Evolutionary conservation across 92 coral and sea anemone species (phyloP), one percentile per base, ranked within the genome.

Genomic region (Porites evermanni): DNA sequence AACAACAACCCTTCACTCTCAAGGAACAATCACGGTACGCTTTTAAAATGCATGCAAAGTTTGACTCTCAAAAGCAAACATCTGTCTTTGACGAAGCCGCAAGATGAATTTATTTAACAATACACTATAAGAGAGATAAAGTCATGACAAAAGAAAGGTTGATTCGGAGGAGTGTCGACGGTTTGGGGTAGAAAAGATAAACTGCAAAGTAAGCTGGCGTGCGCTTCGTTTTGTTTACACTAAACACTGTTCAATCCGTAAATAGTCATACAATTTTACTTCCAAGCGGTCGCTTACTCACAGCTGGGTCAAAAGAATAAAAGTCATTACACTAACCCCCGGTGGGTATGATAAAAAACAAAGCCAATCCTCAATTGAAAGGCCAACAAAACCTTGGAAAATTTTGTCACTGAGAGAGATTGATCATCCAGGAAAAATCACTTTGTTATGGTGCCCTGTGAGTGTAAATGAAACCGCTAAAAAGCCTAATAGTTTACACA

Each of bases 101-200:
- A 74, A 51, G 68, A 65, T 83, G 80, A 83, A 83, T 83, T 83
- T 74, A 83, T 74, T 83, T 64, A 64, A 83, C 80, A 73, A 73
- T 74, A 72, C 80, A 64, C 58, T 83, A 73, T 44, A 47, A 73
- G 53, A 8, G 56, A 77, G 44, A 74, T 74, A 73, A 12, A n/a
- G 74, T 64, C 14, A 72, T 53, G 52, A 73, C 72, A 67, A 63
- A 53, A 77, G 26, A 74, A 32, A 61, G 47, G 81, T 2, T 11
- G 61, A 56, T 56, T 14, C 12, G 12, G 61, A 26, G 8, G 18
- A 64, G 7, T 17, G 53, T 4, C 12, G 87, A 64, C 87, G 38
- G 47, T 83, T 81, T 81, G 75, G 21, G 67, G 53, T 26, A 21
- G 64, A 16, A n/a, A 3, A 58, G 78, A 72, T 70, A 70, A 83